Base-by-base conservation (phyloP, 2,797 vertebrate species). In the Lerista edwardsae region DNA sequence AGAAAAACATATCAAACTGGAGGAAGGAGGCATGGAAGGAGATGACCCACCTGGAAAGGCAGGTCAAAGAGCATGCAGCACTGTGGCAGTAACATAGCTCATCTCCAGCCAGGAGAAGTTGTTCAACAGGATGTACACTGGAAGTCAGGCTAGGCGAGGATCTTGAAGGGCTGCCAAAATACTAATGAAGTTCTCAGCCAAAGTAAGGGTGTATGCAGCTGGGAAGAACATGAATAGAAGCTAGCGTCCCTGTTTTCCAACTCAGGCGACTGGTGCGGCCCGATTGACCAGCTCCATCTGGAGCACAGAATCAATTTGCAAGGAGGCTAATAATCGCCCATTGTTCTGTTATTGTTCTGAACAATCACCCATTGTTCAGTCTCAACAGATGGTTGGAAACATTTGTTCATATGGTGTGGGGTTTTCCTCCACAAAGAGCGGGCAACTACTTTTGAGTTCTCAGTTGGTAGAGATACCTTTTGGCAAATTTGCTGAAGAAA, bases 1-100 rank as follows among this genome's bases (percentile, higher is more conserved):
- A 93, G 73, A 93, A 90, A 65, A 93, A 92, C 80, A 90, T 84
- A 36, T 93, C 92, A 36, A 94, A 67, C n/a, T 94, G 94, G 36
- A 92, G 81, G 21, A 94, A 80, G 69, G 90, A 93, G 3, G 0
- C 12, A 25, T 80, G 36, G 36, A 92, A 92, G 61, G 93, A 90
- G 55, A 93, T 91, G 71, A 68, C 57, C n/a, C 29, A 25, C 77
- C 82, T 57, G 11, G 11, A 12, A 57, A 57, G 55, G 55, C 3
- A 44, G 41, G 9, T 44, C 41, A 44, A 44, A 44, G 41, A 44
- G 90, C 93, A 93, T 92, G 44, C 90, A 90, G 36, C 15, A 93
- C 84, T 2, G 93, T 91, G 1, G 92, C 90, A 47, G 75, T 93
- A 79, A 94, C 79, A 41, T 61, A 74, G 31, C 84, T 84, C 39